Percentiles rank a stretch among this genome's conserved stretches.
These are phyloP conservation scores for Eidolon dupreanum DNA, from an alignment of 2,797 vertebrate species.

Conservation along the genomic window DNA sequence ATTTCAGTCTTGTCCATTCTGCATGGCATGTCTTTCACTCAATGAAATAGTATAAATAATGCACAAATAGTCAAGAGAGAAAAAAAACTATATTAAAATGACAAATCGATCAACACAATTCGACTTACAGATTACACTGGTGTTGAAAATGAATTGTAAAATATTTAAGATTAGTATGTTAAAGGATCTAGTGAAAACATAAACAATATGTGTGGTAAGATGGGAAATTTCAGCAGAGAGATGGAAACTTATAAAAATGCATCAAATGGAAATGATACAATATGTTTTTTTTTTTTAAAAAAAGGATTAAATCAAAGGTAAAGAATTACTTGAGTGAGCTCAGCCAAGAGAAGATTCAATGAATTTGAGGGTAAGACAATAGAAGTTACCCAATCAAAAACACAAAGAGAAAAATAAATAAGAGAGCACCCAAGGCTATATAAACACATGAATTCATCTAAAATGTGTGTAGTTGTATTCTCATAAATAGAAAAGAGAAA, in stretches of 20 bases:
- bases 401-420: neutral
- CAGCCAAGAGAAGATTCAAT: neutral
- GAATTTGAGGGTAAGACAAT: neutral
- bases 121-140: neutral
- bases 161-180: neutral
- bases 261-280: neutral
- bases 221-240: neutral
- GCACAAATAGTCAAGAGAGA: neutral
- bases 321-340: neutral
- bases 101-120: neutral
- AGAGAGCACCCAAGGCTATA: neutral
- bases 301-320: slow-evolving; percentile 3
- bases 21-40: neutral
- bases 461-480: neutral
- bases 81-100: neutral
- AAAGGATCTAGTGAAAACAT: neutral
- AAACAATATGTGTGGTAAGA: neutral
- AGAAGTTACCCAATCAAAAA: neutral
- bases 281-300: neutral
- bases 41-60: neutral
- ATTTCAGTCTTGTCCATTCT: neutral
- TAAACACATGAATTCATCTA: neutral
- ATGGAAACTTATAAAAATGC: neutral
- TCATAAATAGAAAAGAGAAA: neutral
- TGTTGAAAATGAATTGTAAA: neutral